Evolutionary conservation across 1,140 invertebrate genomes (phyloP).

Genomic region (Drosophila tani): DNA sequence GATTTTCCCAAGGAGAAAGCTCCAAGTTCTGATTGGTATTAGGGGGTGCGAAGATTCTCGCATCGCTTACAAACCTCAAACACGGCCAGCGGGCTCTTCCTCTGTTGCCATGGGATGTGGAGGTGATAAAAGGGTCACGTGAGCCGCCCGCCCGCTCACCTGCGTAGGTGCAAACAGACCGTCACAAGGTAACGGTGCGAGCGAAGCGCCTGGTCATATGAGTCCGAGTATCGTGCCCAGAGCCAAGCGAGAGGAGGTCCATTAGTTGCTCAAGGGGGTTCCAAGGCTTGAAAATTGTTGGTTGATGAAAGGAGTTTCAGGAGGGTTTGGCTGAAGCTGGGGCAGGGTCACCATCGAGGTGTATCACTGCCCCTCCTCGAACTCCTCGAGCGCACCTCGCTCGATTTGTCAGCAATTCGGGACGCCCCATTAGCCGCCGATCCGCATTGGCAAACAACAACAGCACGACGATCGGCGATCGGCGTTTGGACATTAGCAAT

Average conservation of each 20-base stretch:
- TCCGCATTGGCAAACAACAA: conserved; percentile 35
- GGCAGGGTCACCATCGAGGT: background rate
- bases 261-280: background rate
- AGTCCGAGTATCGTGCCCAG: conserved; percentile 42
- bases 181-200: conserved; percentile 56
- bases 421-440: conserved; percentile 44
- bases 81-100: conserved; percentile 3
- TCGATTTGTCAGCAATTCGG: conserved; percentile 31
- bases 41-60: conserved; percentile 5
- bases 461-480: conserved; percentile 25
- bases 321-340: rapidly evolving
- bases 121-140: conserved; percentile 45
- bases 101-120: conserved; percentile 34
- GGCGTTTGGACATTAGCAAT: conserved; percentile 1
- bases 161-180: conserved; percentile 72
- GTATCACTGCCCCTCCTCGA: background rate
- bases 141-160: conserved; percentile 25
- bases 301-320: rapidly evolving
- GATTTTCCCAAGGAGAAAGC: background rate
- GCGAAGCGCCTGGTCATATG: conserved; percentile 52
- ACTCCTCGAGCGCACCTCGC: conserved; percentile 14
- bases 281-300: too few relatives aligned
- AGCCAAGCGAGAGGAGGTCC: conserved; percentile 13
- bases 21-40: background rate
- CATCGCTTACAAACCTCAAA: conserved; percentile 24